These are phyloP conservation scores for Mactra quadrangularis DNA, from an alignment of 1,140 invertebrate genomes.

Conservation along the genomic window DNA sequence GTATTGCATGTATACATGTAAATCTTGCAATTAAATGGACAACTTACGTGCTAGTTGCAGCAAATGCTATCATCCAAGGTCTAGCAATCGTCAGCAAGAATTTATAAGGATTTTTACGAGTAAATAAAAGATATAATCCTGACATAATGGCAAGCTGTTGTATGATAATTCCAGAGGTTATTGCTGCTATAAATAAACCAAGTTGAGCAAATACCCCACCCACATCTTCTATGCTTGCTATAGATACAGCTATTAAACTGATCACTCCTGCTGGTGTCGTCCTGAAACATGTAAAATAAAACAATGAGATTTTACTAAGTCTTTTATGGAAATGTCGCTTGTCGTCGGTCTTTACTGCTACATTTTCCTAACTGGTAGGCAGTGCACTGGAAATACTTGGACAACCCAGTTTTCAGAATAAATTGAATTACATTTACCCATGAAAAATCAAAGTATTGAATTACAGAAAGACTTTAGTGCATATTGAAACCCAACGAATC, in stretches of 20 bases:
- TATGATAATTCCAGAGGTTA: slow-evolving; percentile 92
- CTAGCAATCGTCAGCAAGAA: slow-evolving; percentile 92
- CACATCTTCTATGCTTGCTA: slow-evolving; percentile 91
- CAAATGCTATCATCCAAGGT: slow-evolving; percentile 94
- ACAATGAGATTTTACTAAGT: no score
- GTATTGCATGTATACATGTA: no score
- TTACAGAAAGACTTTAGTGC: no score
- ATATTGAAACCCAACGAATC: no score
- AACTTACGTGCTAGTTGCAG: slow-evolving; percentile 90
- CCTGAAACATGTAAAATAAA: slow-evolving; percentile 81
- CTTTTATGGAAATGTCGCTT: no score
- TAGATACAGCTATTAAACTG: slow-evolving; percentile 96
- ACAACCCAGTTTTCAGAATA: no score
- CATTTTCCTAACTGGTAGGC: no score
- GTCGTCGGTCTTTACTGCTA: no score
- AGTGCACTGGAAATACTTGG: no score
- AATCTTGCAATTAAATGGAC: no score
- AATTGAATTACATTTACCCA: no score
- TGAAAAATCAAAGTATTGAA: no score
- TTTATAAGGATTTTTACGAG: slow-evolving; percentile 93
- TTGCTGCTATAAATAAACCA: slow-evolving; percentile 92
- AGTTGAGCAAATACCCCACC: slow-evolving; percentile 91
- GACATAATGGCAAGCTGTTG: slow-evolving; percentile 94
- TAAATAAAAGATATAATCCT: slow-evolving; percentile 91
- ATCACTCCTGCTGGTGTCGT: slow-evolving; percentile 94